phyloP scores from a whole-genome alignment of 2,888 invertebrate genomes.

The Norana najaformis region DNA sequence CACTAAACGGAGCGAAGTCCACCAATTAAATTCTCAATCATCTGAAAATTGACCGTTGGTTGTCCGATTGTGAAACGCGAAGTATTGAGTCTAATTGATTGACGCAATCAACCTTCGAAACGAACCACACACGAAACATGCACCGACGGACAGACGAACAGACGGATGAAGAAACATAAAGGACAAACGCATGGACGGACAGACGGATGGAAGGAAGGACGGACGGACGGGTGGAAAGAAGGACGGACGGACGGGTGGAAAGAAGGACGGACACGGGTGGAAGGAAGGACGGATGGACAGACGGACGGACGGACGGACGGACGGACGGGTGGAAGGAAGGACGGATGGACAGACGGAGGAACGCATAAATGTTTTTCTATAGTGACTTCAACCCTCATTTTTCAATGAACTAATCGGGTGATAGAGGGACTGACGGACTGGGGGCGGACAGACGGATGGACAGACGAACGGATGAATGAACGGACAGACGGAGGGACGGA shows the following conservation, averaged over 20 bases:
- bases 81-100: not conserved
- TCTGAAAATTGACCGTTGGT: not conserved
- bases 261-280: not conserved
- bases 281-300: not conserved
- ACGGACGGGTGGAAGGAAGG: not conserved
- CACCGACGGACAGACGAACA: not conserved
- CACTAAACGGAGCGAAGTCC: not conserved
- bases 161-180: not conserved
- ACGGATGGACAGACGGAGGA: not conserved
- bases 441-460: not conserved
- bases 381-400: too few species aligned
- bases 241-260: not conserved
- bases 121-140: not conserved
- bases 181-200: not conserved
- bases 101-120: constrained; percentile 3
- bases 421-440: too few species aligned
- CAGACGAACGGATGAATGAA: not conserved
- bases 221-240: not conserved
- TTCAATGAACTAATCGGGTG: too few species aligned
- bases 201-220: not conserved
- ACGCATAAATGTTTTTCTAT: not conserved
- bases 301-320: not conserved
- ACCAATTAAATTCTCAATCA: not conserved
- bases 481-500: not conserved
- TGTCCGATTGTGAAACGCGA: not conserved